Evolutionary conservation across 2,888 invertebrate genomes (phyloP).

Genomic region (Calameuta idolon): DNA sequence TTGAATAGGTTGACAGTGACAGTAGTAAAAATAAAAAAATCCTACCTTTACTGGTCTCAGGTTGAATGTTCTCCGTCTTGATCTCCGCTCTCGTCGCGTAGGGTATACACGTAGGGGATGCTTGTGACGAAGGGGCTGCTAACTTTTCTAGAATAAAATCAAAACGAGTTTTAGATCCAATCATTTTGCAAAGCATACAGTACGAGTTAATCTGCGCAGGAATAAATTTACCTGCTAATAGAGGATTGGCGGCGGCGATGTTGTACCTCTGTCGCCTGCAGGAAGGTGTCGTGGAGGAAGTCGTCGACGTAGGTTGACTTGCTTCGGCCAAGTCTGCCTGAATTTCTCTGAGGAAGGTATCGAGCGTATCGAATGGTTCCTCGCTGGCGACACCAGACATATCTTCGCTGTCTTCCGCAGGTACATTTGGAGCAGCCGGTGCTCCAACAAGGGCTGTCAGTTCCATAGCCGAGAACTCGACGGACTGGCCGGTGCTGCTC

Average conservation of each 20-base stretch:
- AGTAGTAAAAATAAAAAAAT: background rate
- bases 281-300: slow-evolving; percentile 68
- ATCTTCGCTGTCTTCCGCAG: slow-evolving; percentile 58
- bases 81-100: slow-evolving; percentile 61
- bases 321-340: slow-evolving; percentile 68
- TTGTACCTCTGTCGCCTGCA: slow-evolving; percentile 77
- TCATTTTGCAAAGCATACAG: too few species aligned
- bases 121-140: slow-evolving; percentile 65
- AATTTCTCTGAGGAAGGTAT: slow-evolving; percentile 83
- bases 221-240: slow-evolving; percentile 80
- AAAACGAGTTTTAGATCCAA: background rate
- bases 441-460: slow-evolving; percentile 60
- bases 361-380: slow-evolving; percentile 86
- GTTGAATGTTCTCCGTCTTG: slow-evolving; percentile 59
- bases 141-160: slow-evolving; percentile 64
- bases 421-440: slow-evolving; percentile 51
- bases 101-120: slow-evolving; percentile 60
- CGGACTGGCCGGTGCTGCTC: slow-evolving; percentile 58
- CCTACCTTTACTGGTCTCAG: slow-evolving; percentile 63
- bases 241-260: slow-evolving; percentile 87
- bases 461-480: slow-evolving; percentile 64
- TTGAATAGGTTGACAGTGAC: too few species aligned
- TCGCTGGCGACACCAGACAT: slow-evolving; percentile 71
- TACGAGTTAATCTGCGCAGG: too few species aligned
- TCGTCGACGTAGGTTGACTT: slow-evolving; percentile 69